Evolutionary conservation across 2,113 vertebrate genomes (phyloP).

Genomic region (Leptobrachium ailaonicum): DNA sequence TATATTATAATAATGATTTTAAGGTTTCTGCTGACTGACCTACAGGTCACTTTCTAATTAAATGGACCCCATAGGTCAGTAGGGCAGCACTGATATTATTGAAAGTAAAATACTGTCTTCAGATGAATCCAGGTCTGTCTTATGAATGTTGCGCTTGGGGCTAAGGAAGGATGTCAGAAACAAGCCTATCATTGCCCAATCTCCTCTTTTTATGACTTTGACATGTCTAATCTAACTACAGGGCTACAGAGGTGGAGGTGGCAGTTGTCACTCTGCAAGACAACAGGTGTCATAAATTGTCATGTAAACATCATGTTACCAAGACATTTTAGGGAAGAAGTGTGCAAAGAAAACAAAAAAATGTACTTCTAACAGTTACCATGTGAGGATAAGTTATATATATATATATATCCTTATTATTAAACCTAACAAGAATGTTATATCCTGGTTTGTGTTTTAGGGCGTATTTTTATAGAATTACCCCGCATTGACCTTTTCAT

Average conservation of each 20-base stretch:
- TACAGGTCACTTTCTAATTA: slow-evolving; percentile 28
- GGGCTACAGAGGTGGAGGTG: background rate
- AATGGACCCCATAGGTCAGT: slow-evolving; percentile 37
- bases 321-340: background rate
- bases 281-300: slow-evolving; percentile 35
- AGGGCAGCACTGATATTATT: slow-evolving; percentile 13
- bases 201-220: slow-evolving; percentile 34
- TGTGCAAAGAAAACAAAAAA: background rate
- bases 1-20: background rate
- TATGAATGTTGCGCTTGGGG: slow-evolving; percentile 12
- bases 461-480: no score
- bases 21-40: slow-evolving; percentile 4
- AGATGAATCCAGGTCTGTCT: slow-evolving; percentile 13
- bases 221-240: slow-evolving; percentile 12
- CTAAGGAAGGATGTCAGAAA: background rate
- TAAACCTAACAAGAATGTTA: no score
- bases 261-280: slow-evolving; percentile 41
- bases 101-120: slow-evolving; percentile 22
- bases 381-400: no score
- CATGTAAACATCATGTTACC: background rate
- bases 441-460: no score
- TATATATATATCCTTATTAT: no score
- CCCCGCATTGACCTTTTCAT: no score
- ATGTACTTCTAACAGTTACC: background rate
- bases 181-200: slow-evolving; percentile 19